Conservation (phyloP, 2,113 vertebrate species). For the human (Homo sapiens) region DNA sequence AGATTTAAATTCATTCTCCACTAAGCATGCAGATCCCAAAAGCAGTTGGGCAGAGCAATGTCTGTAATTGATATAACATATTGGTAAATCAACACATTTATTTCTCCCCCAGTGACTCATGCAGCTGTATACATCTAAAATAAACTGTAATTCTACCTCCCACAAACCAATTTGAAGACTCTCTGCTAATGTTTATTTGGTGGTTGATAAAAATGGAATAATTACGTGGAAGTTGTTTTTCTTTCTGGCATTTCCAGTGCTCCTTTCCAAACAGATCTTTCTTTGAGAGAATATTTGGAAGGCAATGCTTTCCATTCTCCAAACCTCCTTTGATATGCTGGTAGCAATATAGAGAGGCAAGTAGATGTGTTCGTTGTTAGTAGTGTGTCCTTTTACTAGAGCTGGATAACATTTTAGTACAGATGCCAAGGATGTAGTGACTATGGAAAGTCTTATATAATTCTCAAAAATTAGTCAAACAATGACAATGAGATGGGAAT, state of each 20-base stretch:
- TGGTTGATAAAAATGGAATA: slow-evolving; percentile 53
- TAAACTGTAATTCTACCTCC: slow-evolving; percentile 44
- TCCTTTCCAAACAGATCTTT: slow-evolving; percentile 16
- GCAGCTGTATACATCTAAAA: slow-evolving; percentile 39
- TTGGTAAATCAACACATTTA: slow-evolving; percentile 51
- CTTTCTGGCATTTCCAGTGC: slow-evolving; percentile 22
- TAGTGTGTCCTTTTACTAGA: neutral
- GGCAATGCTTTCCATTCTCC: neutral
- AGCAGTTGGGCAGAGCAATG: neutral
- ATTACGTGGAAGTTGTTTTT: slow-evolving; percentile 42
- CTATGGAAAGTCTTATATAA: neutral
- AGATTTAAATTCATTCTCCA: slow-evolving; percentile 6
- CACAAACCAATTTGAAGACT: slow-evolving; percentile 29
- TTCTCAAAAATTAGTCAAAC: neutral
- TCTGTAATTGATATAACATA: slow-evolving; percentile 53
- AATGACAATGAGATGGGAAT: neutral
- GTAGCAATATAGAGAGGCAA: neutral
- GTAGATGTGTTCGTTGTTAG: neutral
- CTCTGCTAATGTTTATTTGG: slow-evolving; percentile 57
- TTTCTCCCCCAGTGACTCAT: neutral
- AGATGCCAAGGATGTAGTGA: neutral
- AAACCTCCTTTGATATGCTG: neutral
- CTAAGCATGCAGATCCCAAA: neutral
- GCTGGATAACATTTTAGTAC: neutral
- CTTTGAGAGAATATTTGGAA: neutral